Evolutionary conservation across 2,113 vertebrate genomes (phyloP), one percentile per base, ranked within the genome.

Genomic region (Phrynocephalus versicolor): DNA sequence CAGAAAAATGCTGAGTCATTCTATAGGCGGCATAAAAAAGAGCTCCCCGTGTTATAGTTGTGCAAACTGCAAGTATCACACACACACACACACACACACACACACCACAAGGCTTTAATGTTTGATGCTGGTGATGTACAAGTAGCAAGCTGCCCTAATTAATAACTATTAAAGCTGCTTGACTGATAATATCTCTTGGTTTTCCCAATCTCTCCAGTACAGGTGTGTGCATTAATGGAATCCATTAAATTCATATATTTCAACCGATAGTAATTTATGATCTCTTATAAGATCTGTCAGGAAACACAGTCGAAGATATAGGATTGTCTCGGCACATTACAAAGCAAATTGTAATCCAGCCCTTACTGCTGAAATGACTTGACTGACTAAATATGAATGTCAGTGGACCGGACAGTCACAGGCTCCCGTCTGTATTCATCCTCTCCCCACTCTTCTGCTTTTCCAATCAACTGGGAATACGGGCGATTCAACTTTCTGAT

Each of bases 181-280:
- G 95, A 96, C 94, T 95, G 95, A 95, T 96, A 93, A 87, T 95
- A 95, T 96, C 94, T 94, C 93, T 93, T 94, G 83, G 88, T 90
- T 94, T 90, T 92, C 91, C 89, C 91, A 96, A 95, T 96, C 93
- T 95, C 94, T 95, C 94, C 93, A 94, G 91, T 94, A 93, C 95
- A 95, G 93, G 91, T 97, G 94, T 93, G 80, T 93, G 91, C 90
- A 94, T 96, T 96, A 97, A 96, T 95, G 91, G 94, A 97, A 94
- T 94, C 92, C 95, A 96, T 96, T 96, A 96, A 95, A 97, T 96
- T 96, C 91, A 93, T 96, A 95, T 96, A 96, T 96, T 97, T 96
- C 95, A 96, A 94, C 94, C 94, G 96, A 96, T 95, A 96, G 95
- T 94, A 97, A 97, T 96, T 96, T 97, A 95, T 1, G 39, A 94